Percentiles rank a stretch among this genome's conserved stretches.
Conservation (phyloP, 92 coral and sea anemone species). For the Siderastrea siderea region DNA sequence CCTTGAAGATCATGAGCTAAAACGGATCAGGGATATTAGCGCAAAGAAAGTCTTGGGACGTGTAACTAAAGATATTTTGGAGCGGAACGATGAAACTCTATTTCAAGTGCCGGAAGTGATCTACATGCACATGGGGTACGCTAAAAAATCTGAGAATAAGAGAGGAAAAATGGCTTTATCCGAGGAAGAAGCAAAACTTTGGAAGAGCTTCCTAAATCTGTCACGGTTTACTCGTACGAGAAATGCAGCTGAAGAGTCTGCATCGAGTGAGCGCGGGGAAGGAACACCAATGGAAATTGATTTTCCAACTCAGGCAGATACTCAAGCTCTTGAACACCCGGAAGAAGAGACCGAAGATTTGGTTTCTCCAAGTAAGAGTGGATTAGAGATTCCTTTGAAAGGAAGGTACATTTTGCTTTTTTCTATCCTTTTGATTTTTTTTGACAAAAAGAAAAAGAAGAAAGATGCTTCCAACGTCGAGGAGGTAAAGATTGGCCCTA, state of each 20-base stretch:
- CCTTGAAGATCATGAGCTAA: neutral
- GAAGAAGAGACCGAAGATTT: neutral
- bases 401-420: constrained; percentile 23
- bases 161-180: constrained; percentile 21
- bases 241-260: neutral
- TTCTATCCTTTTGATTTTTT: constrained; percentile 45
- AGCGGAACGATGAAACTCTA: neutral
- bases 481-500: constrained; percentile 29
- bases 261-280: neutral
- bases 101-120: constrained; percentile 45
- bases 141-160: constrained; percentile 43
- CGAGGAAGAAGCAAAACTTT: constrained; percentile 29
- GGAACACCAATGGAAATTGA: constrained; percentile 10
- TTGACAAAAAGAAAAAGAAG: constrained; percentile 9
- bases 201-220: constrained; percentile 23
- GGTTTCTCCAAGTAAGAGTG: constrained; percentile 21
- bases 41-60: constrained; percentile 36
- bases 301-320: neutral
- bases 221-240: constrained; percentile 11
- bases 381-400: constrained; percentile 31
- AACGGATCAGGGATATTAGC: neutral
- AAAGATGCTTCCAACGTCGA: neutral
- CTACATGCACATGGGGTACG: constrained; percentile 54
- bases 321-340: neutral
- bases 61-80: constrained; percentile 24